phyloP scores from a whole-genome alignment of 2,113 vertebrate species.

The Cochlearius cochlearius region DNA sequence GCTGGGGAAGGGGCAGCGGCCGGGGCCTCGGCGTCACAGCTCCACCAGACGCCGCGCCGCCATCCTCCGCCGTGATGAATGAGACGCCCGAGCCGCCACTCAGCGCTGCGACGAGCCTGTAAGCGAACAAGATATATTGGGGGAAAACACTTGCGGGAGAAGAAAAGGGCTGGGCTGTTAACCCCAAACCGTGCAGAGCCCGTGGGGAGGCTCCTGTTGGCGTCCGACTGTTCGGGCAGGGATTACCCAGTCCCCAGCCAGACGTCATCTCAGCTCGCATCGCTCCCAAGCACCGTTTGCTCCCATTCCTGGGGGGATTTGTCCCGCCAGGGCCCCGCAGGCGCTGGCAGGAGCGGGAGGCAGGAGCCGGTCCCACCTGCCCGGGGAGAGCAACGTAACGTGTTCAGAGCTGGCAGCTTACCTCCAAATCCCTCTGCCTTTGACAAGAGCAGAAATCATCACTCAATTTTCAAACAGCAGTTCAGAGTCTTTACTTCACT shows the following conservation, averaged over 20 bases:
- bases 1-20: neutral
- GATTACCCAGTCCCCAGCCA: neutral
- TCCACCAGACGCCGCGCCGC: rapidly evolving
- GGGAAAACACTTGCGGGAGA: neutral
- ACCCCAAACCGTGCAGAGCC: neutral
- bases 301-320: neutral
- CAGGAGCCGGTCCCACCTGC: neutral
- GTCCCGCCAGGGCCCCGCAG: neutral
- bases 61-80: rapidly evolving
- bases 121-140: rapidly evolving
- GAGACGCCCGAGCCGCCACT: neutral
- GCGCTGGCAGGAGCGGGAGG: neutral
- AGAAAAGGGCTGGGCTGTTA: neutral
- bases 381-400: neutral
- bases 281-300: neutral
- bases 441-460: conserved; percentile 10
- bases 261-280: neutral
- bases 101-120: rapidly evolving
- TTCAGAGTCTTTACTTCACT: conserved; percentile 26
- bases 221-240: rapidly evolving
- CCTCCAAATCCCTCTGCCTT: neutral
- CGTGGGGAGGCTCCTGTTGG: neutral
- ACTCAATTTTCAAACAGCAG: conserved; percentile 5
- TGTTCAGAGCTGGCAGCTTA: neutral
- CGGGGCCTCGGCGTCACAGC: rapidly evolving